Evolutionary conservation across 2,888 invertebrate species (phyloP).

Genomic region (Tetragnatha montana): DNA sequence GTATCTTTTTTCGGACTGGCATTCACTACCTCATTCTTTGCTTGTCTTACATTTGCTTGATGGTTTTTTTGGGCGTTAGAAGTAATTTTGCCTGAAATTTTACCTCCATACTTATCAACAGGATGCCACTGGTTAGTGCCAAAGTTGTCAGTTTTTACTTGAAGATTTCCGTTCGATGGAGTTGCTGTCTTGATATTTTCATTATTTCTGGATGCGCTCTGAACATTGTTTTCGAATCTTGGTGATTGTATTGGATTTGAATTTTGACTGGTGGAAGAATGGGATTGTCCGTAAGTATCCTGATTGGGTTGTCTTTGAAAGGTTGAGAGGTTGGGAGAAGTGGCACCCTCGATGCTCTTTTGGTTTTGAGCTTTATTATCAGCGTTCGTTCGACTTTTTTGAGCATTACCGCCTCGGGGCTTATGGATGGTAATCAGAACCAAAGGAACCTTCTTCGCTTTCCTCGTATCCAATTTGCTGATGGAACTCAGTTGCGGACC

Average conservation of each 20-base stretch:
- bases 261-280: not conserved
- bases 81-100: not conserved
- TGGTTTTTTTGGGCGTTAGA: not conserved
- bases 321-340: not conserved
- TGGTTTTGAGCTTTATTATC: not conserved
- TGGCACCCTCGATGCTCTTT: not conserved
- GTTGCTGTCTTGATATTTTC: not conserved
- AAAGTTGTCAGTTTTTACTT: not conserved
- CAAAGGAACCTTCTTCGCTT: conserved; percentile 33
- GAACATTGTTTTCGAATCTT: not conserved
- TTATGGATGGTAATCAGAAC: conserved; percentile 53
- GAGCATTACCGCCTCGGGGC: not conserved
- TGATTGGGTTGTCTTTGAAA: not conserved
- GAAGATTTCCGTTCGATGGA: not conserved
- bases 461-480: not conserved
- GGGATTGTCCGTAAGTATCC: not conserved
- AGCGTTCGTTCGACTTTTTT: not conserved
- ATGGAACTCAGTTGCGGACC: not conserved
- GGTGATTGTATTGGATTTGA: not conserved
- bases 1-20: not conserved
- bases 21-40: not conserved
- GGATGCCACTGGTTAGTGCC: not conserved
- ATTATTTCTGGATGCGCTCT: not conserved
- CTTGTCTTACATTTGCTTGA: not conserved
- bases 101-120: not conserved